Evolutionary conservation across 2,888 invertebrate species (phyloP), one percentile per base, ranked within the genome.

Genomic region (Acanthosoma haemorrhoidale): DNA sequence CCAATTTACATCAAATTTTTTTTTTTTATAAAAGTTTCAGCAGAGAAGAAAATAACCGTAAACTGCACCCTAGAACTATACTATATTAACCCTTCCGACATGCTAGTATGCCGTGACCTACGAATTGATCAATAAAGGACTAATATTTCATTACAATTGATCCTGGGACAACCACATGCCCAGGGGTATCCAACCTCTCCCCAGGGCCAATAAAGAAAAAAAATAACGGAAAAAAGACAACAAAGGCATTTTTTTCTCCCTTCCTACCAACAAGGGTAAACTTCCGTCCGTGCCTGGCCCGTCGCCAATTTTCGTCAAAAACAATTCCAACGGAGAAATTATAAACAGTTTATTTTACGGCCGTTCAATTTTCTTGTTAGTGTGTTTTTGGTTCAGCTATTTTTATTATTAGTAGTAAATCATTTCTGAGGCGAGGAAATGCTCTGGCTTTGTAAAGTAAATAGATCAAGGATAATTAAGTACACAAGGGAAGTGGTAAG

Each of bases 321-420:
- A 51, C 51, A 51, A 51, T 51, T 51, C 51, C 25, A 21, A 25
- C 51, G 21, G n/a, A n/a, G n/a, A n/a, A n/a, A 21, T 51, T 51
- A 51, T 51, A 51, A 51, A 51, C 51, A 51, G 25, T 51, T 51
- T 51, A 51, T 51, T 51, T 51, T 25, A 51, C 51, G 29, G 51
- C 51, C n/a, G n/a, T 25, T 25, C 51, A 51, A 25, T 25, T 25
- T 51, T 51, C 51, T 51, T 51, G 29, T 51, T 25, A n/a, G 51
- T 25, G 13, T 25, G 51, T 51, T 51, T 51, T 25, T 21, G n/a
- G 1, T 18, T 11, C 8, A 5, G 25, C 5, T 51, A n/a, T 51
- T 51, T 51, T 51, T 51, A 51, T 25, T 51, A n/a, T 5, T n/a
- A n/a, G n/a, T n/a, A n/a, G n/a, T n/a, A n/a, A n/a, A n/a, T n/a